Conservation (phyloP, 2,888 invertebrate genomes). For the Lordiphosa andalusiaca region DNA sequence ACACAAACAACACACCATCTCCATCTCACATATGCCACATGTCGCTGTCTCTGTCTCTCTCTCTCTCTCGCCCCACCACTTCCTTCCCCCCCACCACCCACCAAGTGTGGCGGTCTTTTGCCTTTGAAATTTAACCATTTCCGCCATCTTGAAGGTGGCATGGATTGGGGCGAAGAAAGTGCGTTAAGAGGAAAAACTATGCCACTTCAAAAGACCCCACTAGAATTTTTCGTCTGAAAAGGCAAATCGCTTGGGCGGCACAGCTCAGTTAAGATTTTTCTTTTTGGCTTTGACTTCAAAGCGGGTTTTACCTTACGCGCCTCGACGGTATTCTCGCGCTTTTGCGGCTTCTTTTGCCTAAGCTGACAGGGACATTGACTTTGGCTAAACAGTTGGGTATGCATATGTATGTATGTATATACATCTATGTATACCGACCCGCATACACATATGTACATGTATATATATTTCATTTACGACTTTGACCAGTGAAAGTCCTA, state of each 20-base stretch:
- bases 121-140: conserved; percentile 73
- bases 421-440: no score
- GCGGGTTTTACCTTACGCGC: conserved; percentile 63
- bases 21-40: conserved; percentile 23
- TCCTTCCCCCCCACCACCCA: conserved; percentile 7
- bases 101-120: conserved; percentile 45
- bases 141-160: conserved; percentile 61
- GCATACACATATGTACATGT: background rate
- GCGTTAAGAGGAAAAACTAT: conserved; percentile 70
- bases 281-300: conserved; percentile 63
- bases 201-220: conserved; percentile 62
- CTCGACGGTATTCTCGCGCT: conserved; percentile 73
- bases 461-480: conserved; percentile 55
- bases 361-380: conserved; percentile 44
- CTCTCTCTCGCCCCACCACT: conserved; percentile 22
- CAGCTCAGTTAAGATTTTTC: conserved; percentile 13
- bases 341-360: conserved; percentile 57
- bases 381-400: conserved; percentile 26
- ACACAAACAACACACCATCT: no score
- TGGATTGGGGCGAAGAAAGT: conserved; percentile 48
- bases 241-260: conserved; percentile 55
- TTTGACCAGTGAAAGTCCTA: conserved; percentile 74
- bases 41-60: background rate
- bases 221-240: conserved; percentile 59
- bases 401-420: conserved; percentile 13